Base-by-base conservation (phyloP, 35 echinoderm and acorn worm genomes). In the Anneissia japonica region DNA sequence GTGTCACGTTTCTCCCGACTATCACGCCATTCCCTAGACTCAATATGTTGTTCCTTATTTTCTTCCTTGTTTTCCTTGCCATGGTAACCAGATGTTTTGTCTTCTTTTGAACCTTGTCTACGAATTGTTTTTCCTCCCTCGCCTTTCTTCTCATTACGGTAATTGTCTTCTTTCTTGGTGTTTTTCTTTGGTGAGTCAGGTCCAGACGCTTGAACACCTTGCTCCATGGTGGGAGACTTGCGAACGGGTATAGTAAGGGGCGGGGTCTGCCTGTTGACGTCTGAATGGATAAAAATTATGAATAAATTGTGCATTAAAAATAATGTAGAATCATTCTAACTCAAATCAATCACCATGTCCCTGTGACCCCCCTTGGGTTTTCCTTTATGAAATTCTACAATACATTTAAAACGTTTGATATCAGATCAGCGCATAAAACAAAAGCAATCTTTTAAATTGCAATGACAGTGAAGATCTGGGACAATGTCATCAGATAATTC, bases 181-280 rank as follows among this genome's bases (percentile, higher is more conserved):
- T 51, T 79, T 82, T 81, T 97, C 79, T 87, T 78, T 40, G 82
- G 95, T 33, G 41, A 90, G 72, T 82, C 41, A 10, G 91, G 87
- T 26, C 90, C 94, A 77, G 94, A 93, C 30, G 95, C 95, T 81
- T 97, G 95, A 4, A 97, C 95, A 31, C 88, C 95, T 77, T 97
- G 95, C 74, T 97, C 95, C 95, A 97, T 97, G 30, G 95, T 97
- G 0, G 95, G 95, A 0, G 95, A 97, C 38, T 87, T 51, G 23
- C 95, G 82, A 4, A 39, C 34, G 1, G 76, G 32, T 35, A 37
- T 37, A 0, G 84, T 83, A 38, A 82, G 75, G 38, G 88, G 88
- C 80, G 94, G 90, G 0, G 90, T 84, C 0, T 84, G 84, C 14
- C 84, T 64, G 74, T 75, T 84, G 46, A 86, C 31, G n/a, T 90